phyloP scores from a whole-genome alignment of 2,113 vertebrate genomes.

The Callithrix jacchus region DNA sequence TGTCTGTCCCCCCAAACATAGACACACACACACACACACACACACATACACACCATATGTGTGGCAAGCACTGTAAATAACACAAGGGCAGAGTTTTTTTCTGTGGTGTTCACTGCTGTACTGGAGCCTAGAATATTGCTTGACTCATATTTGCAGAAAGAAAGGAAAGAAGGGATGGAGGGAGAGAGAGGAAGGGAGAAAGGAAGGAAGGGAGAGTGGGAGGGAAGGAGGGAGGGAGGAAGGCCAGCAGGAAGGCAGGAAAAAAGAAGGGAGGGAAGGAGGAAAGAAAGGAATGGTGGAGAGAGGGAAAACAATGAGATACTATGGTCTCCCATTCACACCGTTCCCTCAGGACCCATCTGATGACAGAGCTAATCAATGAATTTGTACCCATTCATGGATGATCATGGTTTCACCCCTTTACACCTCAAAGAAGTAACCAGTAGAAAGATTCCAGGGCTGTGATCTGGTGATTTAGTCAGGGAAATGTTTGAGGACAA shows the following conservation, averaged over 20 bases:
- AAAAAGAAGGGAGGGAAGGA: rapidly evolving
- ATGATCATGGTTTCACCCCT: background rate
- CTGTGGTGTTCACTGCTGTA: background rate
- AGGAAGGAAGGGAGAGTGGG: background rate
- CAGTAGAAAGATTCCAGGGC: background rate
- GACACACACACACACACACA: background rate
- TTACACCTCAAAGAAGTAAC: background rate
- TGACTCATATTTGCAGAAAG: background rate
- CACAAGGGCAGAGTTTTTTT: background rate
- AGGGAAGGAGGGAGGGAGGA: too few species aligned
- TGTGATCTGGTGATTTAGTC: background rate
- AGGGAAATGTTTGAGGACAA: background rate
- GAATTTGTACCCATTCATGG: background rate
- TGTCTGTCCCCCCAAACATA: background rate
- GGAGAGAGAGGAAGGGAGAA: background rate
- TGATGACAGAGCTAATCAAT: background rate
- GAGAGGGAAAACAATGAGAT: too few species aligned
- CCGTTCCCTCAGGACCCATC: background rate
- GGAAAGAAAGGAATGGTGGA: rapidly evolving
- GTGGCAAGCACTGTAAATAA: background rate
- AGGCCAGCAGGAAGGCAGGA: background rate
- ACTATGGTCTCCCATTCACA: background rate
- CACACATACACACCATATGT: too few species aligned
- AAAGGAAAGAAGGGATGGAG: background rate
- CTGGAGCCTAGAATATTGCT: background rate